Percentiles rank a stretch among this genome's conserved stretches.
Conservation (phyloP, 2,113 vertebrate species). For the Planiliza haematocheilus region DNA sequence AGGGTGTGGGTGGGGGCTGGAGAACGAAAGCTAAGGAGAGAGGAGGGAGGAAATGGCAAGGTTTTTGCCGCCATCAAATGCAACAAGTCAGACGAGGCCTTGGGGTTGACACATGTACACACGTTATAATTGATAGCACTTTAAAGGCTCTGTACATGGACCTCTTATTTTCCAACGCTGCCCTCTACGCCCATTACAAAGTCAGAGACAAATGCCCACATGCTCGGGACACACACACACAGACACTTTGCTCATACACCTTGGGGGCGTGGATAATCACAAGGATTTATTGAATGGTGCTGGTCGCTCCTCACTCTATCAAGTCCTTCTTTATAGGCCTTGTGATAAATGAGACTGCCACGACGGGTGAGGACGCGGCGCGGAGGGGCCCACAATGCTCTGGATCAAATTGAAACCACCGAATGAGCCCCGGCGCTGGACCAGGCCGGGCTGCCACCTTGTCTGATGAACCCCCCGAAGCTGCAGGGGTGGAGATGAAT, state of each 20-base stretch:
- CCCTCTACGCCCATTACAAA: slow-evolving; percentile 62
- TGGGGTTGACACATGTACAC: slow-evolving; percentile 52
- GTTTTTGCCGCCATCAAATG: slow-evolving; percentile 47
- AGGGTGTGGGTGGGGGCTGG: slow-evolving; percentile 27
- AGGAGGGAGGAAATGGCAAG: slow-evolving; percentile 18
- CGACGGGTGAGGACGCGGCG: slow-evolving; percentile 60
- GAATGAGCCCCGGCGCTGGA: slow-evolving; percentile 54
- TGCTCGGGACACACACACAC: slow-evolving; percentile 40
- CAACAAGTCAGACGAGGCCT: slow-evolving; percentile 59
- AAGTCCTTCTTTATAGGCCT: slow-evolving; percentile 77
- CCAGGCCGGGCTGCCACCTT: slow-evolving; percentile 60
- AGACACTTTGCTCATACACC: slow-evolving; percentile 57
- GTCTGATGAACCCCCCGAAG: slow-evolving; percentile 74
- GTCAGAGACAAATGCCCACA: slow-evolving; percentile 70
- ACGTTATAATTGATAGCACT: slow-evolving; percentile 62
- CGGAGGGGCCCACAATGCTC: slow-evolving; percentile 37
- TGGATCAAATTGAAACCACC: slow-evolving; percentile 64
- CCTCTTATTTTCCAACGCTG: slow-evolving; percentile 44
- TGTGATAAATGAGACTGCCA: slow-evolving; percentile 76
- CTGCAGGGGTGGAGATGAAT: slow-evolving; percentile 71
- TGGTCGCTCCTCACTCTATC: slow-evolving; percentile 78
- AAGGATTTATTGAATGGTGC: slow-evolving; percentile 83
- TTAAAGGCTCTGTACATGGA: slow-evolving; percentile 42
- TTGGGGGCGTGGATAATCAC: slow-evolving; percentile 80
- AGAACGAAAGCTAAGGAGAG: slow-evolving; percentile 20